Evolutionary conservation across 2,797 vertebrate species (phyloP).

Genomic region (Jordanella pulchra): DNA sequence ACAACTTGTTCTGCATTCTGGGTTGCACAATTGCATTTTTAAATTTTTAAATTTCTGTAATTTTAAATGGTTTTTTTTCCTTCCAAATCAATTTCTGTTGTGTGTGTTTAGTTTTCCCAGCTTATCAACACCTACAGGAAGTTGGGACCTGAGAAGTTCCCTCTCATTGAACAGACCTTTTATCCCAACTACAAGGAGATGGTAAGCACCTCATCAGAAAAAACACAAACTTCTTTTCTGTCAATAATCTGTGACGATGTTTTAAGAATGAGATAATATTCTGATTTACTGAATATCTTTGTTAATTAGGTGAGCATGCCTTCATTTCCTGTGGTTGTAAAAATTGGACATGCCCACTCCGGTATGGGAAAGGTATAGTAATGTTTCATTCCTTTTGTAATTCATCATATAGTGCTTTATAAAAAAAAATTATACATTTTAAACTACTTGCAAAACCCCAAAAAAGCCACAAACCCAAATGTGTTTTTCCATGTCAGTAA

Average conservation of each 20-base stretch:
- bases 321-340: slow-evolving; percentile 95
- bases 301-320: slow-evolving; percentile 90
- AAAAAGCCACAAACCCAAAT: background rate
- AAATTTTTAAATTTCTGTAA: background rate
- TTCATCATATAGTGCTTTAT: background rate
- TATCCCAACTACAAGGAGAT: slow-evolving; percentile 99
- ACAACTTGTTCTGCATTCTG: slow-evolving; percentile 4
- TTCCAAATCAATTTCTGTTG: background rate
- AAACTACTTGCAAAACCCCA: background rate
- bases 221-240: background rate
- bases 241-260: background rate
- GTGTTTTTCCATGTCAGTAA: background rate
- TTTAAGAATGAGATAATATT: background rate
- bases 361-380: slow-evolving; percentile 95
- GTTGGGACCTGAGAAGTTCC: slow-evolving; percentile 93
- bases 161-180: slow-evolving; percentile 95
- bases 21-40: background rate
- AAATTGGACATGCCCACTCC: slow-evolving; percentile 97
- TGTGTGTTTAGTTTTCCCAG: slow-evolving; percentile 88
- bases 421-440: background rate
- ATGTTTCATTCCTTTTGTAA: slow-evolving; percentile 1
- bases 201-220: slow-evolving; percentile 78
- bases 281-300: slow-evolving; percentile 2
- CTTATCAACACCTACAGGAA: slow-evolving; percentile 90
- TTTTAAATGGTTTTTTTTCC: background rate